Evolutionary conservation across 1,140 invertebrate species (phyloP).

Genomic region (Neomicropteryx cornuta): DNA sequence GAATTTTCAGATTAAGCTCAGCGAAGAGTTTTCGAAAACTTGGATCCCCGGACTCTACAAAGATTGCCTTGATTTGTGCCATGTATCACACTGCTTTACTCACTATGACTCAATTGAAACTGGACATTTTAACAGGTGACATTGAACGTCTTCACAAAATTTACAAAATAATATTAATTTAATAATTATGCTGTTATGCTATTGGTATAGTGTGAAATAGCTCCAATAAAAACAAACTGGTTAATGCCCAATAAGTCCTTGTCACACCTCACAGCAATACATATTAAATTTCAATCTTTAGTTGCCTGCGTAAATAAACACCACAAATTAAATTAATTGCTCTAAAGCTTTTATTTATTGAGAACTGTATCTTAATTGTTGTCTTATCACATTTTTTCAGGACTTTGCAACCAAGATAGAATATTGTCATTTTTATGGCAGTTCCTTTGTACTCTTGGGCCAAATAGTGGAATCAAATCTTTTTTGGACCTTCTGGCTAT

Average conservation of each 20-base stretch:
- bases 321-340: no score
- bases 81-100: slow-evolving; percentile 85
- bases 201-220: neutral
- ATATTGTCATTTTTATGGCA: slow-evolving; percentile 87
- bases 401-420: slow-evolving; percentile 86
- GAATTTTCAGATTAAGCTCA: slow-evolving; percentile 42
- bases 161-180: slow-evolving; percentile 7
- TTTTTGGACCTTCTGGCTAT: slow-evolving; percentile 78
- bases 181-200: slow-evolving; percentile 2
- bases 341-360: no score
- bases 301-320: no score
- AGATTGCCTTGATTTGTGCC: slow-evolving; percentile 75
- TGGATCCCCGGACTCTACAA: slow-evolving; percentile 66
- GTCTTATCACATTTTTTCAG: no score
- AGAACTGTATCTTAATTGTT: no score
- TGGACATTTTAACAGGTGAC: slow-evolving; percentile 91
- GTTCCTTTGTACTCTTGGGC: slow-evolving; percentile 79
- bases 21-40: slow-evolving; percentile 58
- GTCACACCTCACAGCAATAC: no score
- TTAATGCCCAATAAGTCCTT: no score
- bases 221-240: no score
- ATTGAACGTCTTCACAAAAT: slow-evolving; percentile 11
- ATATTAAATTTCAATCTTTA: no score
- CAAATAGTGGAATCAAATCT: slow-evolving; percentile 78
- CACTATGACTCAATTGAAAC: slow-evolving; percentile 81